phyloP scores from a whole-genome alignment of 2,888 invertebrate species.

The Drosophila percnosoma region DNA sequence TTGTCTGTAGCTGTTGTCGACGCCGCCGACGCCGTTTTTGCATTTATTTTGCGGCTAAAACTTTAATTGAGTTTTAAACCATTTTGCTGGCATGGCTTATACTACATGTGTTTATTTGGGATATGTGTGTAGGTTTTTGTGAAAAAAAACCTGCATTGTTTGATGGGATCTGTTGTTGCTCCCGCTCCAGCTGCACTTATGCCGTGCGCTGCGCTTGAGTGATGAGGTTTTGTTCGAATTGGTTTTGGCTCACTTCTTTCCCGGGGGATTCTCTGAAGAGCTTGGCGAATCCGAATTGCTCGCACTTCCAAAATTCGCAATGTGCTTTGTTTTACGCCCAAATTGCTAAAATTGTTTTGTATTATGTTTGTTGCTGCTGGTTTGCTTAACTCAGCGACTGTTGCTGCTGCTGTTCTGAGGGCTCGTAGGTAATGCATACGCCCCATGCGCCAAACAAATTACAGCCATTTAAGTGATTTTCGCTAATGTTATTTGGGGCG shows the following conservation, averaged over 20 bases:
- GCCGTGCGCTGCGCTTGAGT: slow-evolving; percentile 59
- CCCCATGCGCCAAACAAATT: slow-evolving; percentile 53
- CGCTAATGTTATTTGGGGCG: slow-evolving; percentile 52
- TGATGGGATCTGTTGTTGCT: slow-evolving; percentile 42
- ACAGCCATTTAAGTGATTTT: slow-evolving; percentile 59
- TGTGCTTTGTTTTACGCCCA: slow-evolving; percentile 53
- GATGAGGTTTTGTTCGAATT: slow-evolving; percentile 68
- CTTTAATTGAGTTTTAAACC: slow-evolving; percentile 81
- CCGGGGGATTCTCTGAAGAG: slow-evolving; percentile 21
- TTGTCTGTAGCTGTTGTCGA: slow-evolving; percentile 60
- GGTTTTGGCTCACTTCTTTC: slow-evolving; percentile 21
- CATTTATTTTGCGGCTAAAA: slow-evolving; percentile 81
- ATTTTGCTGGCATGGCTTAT: slow-evolving; percentile 66
- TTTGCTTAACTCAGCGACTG: slow-evolving; percentile 14
- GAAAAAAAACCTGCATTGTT: slow-evolving; percentile 43
- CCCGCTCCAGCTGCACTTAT: slow-evolving; percentile 31
- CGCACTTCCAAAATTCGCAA: slow-evolving; percentile 48
- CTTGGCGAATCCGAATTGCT: slow-evolving; percentile 36
- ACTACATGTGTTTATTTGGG: slow-evolving; percentile 17
- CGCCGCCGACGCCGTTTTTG: slow-evolving; percentile 60
- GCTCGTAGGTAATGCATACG: slow-evolving; percentile 55
- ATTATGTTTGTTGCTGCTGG: slow-evolving; percentile 26
- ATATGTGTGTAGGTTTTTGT: slow-evolving; percentile 12
- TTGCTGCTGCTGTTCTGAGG: neutral
- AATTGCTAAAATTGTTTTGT: slow-evolving; percentile 49